Base-by-base conservation (phyloP, 2,797 vertebrate genomes). In the Mormyrus hasselquistii region DNA sequence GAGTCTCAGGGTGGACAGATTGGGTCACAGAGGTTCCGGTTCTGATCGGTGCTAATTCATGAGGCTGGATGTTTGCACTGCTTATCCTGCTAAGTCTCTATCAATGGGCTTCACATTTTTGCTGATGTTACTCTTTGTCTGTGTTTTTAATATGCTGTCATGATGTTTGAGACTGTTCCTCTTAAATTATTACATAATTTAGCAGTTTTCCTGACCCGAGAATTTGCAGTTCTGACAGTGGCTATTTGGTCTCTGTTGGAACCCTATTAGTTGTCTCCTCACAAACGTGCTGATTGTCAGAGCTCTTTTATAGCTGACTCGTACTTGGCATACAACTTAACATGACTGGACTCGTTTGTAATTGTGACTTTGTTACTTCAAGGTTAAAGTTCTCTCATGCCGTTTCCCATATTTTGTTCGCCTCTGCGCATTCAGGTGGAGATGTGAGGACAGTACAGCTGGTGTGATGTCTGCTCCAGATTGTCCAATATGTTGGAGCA, bases 401-500 rank as follows among this genome's bases (percentile, higher is more conserved):
- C 6, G 5, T 82, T 47, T 47, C 76, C 38, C 6, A 47, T 47
- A 22, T 22, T 82, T 47, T 82, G 19, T 82, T 47, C 3, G 76
- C 16, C 38, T 38, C 38, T 82, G 76, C 47, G 19, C 38, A 82
- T 82, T 44, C 76, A 82, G 38, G 76, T 82, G 76, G 76, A 82
- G 76, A 82, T 82, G 19, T 10, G 76, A 82, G 76, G 38, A 47
- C 76, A 47, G 41, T 82, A 22, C 76, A 82, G 76, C 76, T 47
- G 76, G 41, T 82, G 76, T 47, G 76, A 82, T 82, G 76, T 82
- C 76, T 82, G 76, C 76, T 47, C 38, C 76, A 82, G 38, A 82
- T 82, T 82, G 41, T 47, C 76, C 76, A 82, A 44, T 82, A 82
- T 82, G 76, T 47, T 82, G 76, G 41, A 57, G 86, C 34, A 55